These are phyloP conservation scores for Harpagoxenus sublaevis DNA, from an alignment of 2,888 invertebrate genomes.

Conservation along the genomic window DNA sequence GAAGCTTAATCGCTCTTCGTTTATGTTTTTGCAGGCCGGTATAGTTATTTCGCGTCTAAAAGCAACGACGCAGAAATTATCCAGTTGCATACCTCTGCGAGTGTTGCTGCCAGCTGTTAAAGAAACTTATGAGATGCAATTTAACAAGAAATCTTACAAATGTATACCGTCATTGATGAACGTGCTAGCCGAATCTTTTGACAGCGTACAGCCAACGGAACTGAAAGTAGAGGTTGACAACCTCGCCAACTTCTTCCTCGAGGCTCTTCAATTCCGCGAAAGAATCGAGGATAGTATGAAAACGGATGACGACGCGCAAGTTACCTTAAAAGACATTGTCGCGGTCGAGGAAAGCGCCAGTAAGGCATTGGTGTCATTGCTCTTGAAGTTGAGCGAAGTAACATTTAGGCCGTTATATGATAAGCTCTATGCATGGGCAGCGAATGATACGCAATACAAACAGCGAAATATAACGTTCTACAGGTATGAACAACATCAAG, in stretches of 20 bases:
- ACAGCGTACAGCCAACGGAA: constrained; percentile 89
- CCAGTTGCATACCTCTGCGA: constrained; percentile 90
- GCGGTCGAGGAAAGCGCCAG: constrained; percentile 92
- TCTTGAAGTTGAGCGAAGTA: constrained; percentile 95
- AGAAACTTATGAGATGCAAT: constrained; percentile 89
- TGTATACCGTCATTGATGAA: constrained; percentile 92
- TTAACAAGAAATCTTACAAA: constrained; percentile 88
- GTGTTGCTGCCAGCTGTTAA: constrained; percentile 92
- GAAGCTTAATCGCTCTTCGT: background rate
- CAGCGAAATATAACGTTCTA: constrained; percentile 94
- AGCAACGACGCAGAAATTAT: constrained; percentile 90
- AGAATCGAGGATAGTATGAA: constrained; percentile 84
- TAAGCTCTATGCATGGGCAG: constrained; percentile 95
- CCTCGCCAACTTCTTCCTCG: constrained; percentile 92
- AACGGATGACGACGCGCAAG: constrained; percentile 82
- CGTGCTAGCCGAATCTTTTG: constrained; percentile 91
- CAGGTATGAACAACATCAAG: constrained; percentile 84
- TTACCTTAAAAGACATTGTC: constrained; percentile 86
- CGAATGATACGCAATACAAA: constrained; percentile 88
- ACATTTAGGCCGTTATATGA: constrained; percentile 96
- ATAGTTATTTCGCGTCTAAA: constrained; percentile 88
- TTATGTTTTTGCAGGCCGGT: constrained; percentile 77
- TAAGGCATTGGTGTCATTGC: constrained; percentile 92
- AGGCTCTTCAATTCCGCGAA: constrained; percentile 90
- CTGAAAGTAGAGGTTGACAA: constrained; percentile 90